Conservation (phyloP, 2,797 vertebrate species). For the Gambelia wislizenii region DNA sequence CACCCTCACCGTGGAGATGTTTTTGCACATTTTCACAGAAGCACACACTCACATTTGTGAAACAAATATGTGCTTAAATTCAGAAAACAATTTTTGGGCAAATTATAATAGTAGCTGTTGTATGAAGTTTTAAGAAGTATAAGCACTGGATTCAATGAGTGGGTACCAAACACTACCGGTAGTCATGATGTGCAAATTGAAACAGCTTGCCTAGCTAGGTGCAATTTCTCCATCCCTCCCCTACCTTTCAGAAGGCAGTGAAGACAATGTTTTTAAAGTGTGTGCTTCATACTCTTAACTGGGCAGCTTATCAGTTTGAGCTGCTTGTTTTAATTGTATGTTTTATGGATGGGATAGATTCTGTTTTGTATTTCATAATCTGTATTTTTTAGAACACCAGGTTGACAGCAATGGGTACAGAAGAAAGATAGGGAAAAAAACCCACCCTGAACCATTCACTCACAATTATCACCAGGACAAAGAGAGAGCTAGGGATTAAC, state of each 20-base stretch:
- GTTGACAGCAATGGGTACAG: not conserved
- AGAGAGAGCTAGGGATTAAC: not conserved
- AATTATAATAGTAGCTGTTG: too few species aligned
- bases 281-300: not conserved
- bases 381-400: not conserved
- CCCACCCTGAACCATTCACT: too few species aligned
- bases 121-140: too few species aligned
- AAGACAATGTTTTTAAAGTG: not conserved
- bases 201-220: not conserved
- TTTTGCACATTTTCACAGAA: too few species aligned
- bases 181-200: not conserved
- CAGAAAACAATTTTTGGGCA: not conserved
- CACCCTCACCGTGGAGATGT: too few species aligned
- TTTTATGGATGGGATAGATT: not conserved
- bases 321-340: not conserved
- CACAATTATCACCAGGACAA: not conserved
- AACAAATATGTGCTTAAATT: not conserved
- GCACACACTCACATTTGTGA: too few species aligned
- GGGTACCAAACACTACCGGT: not conserved
- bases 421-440: not conserved
- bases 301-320: not conserved
- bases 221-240: not conserved
- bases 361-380: not conserved
- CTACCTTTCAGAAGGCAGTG: not conserved
- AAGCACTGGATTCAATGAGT: too few species aligned